Percentiles rank a stretch among this genome's conserved stretches.
Conservation (phyloP, 2,113 vertebrate genomes). For the Cyanistes caeruleus region DNA sequence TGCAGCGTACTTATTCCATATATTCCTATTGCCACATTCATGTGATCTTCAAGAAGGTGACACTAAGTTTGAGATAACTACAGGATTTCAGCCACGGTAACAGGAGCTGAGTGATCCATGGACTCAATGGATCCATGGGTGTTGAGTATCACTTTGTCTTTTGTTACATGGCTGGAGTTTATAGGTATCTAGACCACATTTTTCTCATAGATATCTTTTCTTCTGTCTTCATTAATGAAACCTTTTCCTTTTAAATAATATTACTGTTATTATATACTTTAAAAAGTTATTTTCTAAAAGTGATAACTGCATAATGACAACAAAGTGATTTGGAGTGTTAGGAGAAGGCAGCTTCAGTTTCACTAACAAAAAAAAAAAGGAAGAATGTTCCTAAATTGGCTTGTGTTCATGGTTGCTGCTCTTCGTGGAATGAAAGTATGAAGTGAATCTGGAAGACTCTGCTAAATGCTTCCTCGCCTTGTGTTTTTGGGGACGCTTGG, state of each 20-base stretch:
- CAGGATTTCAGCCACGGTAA: background rate
- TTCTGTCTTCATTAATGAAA: background rate
- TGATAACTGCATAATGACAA: background rate
- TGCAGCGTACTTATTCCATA: background rate
- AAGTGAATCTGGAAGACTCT: background rate
- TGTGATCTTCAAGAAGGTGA: background rate
- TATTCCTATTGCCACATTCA: background rate
- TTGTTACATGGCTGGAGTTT: background rate
- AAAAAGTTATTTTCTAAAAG: background rate
- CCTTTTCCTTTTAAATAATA: background rate
- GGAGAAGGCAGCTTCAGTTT: background rate
- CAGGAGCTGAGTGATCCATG: background rate
- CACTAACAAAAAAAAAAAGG: background rate
- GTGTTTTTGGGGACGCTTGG: background rate
- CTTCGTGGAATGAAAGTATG: background rate
- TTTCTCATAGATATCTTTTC: background rate
- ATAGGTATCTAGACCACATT: background rate
- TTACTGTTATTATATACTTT: background rate
- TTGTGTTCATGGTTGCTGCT: background rate
- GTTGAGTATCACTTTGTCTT: background rate
- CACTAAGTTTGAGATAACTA: background rate
- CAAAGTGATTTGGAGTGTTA: background rate
- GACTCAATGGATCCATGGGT: background rate
- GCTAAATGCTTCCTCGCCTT: background rate
- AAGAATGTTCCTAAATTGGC: background rate